Percentiles rank a stretch among this genome's conserved stretches.
These are phyloP conservation scores for Perizoma affinitatum DNA, from an alignment of 2,888 invertebrate species.

Conservation along the genomic window DNA sequence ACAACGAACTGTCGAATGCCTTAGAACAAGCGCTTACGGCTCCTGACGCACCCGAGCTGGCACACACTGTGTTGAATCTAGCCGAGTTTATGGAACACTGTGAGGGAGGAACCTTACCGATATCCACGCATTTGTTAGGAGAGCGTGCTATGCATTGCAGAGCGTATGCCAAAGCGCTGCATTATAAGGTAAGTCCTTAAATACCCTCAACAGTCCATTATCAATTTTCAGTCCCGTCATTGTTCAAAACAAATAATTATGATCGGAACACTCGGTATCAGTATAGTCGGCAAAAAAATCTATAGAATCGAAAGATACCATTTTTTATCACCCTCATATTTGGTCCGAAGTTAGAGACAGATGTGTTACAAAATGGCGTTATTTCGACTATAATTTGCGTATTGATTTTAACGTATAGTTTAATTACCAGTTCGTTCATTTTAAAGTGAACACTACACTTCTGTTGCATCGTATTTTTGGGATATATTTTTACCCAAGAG, in stretches of 20 bases:
- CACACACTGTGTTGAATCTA: slow-evolving; percentile 97
- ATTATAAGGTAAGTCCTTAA: slow-evolving; percentile 76
- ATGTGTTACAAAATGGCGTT: not conserved
- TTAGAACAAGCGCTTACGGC: slow-evolving; percentile 95
- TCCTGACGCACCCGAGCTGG: slow-evolving; percentile 97
- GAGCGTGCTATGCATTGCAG: slow-evolving; percentile 97
- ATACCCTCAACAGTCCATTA: no score
- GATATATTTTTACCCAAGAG: not conserved
- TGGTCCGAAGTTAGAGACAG: not conserved
- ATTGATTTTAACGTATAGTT: no score
- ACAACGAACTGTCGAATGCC: slow-evolving; percentile 93
- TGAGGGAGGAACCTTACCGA: slow-evolving; percentile 96
- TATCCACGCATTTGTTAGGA: slow-evolving; percentile 94
- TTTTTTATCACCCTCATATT: no score
- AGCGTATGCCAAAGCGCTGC: slow-evolving; percentile 86
- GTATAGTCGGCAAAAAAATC: no score
- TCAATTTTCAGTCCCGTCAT: no score
- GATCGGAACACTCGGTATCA: no score
- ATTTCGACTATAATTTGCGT: not conserved
- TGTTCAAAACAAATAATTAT: no score
- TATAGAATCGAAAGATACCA: no score
- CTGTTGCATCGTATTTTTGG: no score
- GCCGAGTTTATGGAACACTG: slow-evolving; percentile 99
- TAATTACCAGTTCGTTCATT: no score
- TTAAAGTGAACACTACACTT: no score